Evolutionary conservation across 92 coral and sea anemone species (phyloP), one percentile per base, ranked within the genome.

Genomic region (Isaurus tuberculatus): DNA sequence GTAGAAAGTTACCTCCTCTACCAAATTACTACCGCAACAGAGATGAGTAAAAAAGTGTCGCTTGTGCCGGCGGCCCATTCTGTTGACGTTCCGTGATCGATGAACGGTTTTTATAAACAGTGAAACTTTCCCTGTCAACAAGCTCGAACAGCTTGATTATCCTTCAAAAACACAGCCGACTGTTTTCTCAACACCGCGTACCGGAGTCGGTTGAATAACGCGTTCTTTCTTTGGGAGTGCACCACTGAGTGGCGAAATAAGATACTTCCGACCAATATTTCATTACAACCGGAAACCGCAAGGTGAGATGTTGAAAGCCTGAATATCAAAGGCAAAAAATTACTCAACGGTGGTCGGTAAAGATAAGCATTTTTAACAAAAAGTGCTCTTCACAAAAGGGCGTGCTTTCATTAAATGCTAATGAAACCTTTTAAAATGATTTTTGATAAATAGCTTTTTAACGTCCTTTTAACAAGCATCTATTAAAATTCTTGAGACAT

Each of bases 1-100:
- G 19, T 23, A 36, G 55, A 8, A 40, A n/a, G 22, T 71, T 77
- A 77, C 82, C 82, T 77, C 23, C 9, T 60, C 82, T 4, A 67
- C 82, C 33, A 77, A 60, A 32, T 67, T 67, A 42, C 70, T 77
- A 17, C 82, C 82, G 23, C 82, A 77, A 36, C 82, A 77, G 7
- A 77, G 70, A 8, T 60, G 64, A 16, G 69, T 77, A 20, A 77
- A 77, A 67, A 77, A 77, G 22, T 77, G 70, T n/a, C 67, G 31
- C 29, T 58, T 77, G 22, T 77, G 82, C 8, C 82, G 67, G 29
- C 81, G 81, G 11, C 66, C 66, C 81, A 75, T 75, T 9, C 4
- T 32, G 25, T 77, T 34, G 51, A 34, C 20, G 34, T 58, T 77
- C 55, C 82, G 82, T 36, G 82, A 23, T 37, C 67, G 48, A 33